Evolutionary conservation across 1,140 invertebrate genomes (phyloP).

Genomic region (Sesamia nonagrioides): DNA sequence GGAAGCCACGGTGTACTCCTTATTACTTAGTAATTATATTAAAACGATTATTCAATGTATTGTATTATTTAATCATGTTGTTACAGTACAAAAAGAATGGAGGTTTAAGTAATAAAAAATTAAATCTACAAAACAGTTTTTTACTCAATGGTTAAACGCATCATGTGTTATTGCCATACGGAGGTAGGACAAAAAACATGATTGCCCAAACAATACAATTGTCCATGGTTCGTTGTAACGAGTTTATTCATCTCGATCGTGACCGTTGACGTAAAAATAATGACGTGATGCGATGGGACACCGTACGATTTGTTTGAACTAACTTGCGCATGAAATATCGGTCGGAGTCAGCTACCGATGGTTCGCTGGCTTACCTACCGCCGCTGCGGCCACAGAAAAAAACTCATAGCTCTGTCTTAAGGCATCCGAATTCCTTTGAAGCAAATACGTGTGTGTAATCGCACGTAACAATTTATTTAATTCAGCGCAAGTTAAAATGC

Average conservation of each 20-base stretch:
- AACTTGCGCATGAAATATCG: slow-evolving; percentile 78
- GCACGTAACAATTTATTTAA: slow-evolving; percentile 83
- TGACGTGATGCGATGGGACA: slow-evolving; percentile 81
- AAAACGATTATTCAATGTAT: slow-evolving; percentile 32
- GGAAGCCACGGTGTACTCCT: slow-evolving; percentile 72
- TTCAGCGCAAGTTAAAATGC: slow-evolving; percentile 63
- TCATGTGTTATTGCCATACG: slow-evolving; percentile 36
- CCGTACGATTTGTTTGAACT: slow-evolving; percentile 86
- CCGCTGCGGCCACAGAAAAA: slow-evolving; percentile 72
- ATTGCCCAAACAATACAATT: slow-evolving; percentile 41
- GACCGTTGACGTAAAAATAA: slow-evolving; percentile 64
- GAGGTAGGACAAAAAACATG: slow-evolving; percentile 18
- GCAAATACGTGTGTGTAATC: slow-evolving; percentile 85
- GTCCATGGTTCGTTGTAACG: slow-evolving; percentile 39
- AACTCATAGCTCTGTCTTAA: slow-evolving; percentile 75
- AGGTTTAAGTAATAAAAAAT: slow-evolving; percentile 12
- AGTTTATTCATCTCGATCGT: slow-evolving; percentile 53
- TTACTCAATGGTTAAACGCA: slow-evolving; percentile 13
- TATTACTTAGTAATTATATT: slow-evolving; percentile 75
- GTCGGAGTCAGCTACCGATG: slow-evolving; percentile 82
- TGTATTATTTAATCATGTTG: slow-evolving; percentile 13
- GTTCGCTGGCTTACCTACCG: slow-evolving; percentile 85
- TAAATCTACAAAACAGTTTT: slow-evolving; percentile 26
- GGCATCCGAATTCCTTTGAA: slow-evolving; percentile 82
- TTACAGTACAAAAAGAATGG: neutral